Evolutionary conservation across 2,113 vertebrate species (phyloP).

Genomic region (Percopsis transmontana): DNA sequence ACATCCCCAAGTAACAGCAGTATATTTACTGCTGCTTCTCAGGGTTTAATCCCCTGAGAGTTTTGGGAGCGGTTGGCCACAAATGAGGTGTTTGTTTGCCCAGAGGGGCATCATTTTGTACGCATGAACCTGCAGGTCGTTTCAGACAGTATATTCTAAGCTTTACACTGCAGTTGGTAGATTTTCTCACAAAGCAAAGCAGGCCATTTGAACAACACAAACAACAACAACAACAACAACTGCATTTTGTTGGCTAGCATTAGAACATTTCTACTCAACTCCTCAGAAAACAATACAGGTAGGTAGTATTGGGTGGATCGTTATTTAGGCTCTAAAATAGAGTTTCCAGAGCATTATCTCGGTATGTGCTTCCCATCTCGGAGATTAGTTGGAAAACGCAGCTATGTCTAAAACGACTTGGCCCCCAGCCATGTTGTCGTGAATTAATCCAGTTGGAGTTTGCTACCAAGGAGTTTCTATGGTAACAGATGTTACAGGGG

Average conservation of each 20-base stretch:
- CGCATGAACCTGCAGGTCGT: too few relatives aligned
- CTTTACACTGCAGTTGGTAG: too few relatives aligned
- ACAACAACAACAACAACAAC: not conserved
- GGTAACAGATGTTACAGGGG: not conserved
- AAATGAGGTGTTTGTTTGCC: too few relatives aligned
- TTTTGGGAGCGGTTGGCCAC: too few relatives aligned
- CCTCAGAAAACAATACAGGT: conserved; percentile 1
- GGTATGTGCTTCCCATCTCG: too few relatives aligned
- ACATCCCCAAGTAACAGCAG: too few relatives aligned
- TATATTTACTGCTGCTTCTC: too few relatives aligned
- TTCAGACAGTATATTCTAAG: too few relatives aligned
- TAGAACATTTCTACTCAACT: not conserved
- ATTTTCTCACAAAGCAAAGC: not conserved
- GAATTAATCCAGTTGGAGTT: not conserved
- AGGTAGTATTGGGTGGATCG: not conserved
- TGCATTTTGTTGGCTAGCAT: not conserved
- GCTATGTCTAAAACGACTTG: not conserved
- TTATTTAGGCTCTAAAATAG: too few relatives aligned
- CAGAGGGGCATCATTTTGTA: too few relatives aligned
- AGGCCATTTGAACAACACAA: not conserved
- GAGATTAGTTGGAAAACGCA: not conserved
- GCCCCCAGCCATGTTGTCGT: not conserved
- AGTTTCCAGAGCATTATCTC: too few relatives aligned
- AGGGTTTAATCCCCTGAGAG: too few relatives aligned
- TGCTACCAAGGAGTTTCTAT: conserved; percentile 3